A percentile compares a stretch with the other conserved stretches of the same genome.
Evolutionary conservation across 2,113 vertebrate species (phyloP).

Genomic region (Oriolus oriolus): DNA sequence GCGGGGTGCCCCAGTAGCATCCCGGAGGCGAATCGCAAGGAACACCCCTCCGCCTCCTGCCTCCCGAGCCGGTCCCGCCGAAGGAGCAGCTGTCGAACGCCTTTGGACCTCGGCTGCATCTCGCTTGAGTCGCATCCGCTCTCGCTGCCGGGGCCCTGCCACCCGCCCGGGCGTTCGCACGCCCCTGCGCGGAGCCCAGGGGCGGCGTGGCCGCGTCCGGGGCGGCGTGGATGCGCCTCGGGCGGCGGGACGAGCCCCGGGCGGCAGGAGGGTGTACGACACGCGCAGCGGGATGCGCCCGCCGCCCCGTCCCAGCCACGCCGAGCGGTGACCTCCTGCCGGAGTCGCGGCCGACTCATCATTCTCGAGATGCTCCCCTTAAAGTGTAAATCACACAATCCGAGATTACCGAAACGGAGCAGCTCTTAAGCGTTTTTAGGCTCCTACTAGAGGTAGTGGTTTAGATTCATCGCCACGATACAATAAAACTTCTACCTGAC

Average conservation of each 20-base stretch:
- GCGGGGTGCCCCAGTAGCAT: not conserved
- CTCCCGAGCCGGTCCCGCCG: not conserved
- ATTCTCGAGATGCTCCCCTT: not conserved
- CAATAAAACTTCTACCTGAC: not conserved
- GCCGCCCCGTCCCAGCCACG: not conserved
- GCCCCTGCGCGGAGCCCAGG: not conserved
- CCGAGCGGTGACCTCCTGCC: not conserved
- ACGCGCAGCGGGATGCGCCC: not conserved
- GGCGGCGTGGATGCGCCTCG: too few species aligned
- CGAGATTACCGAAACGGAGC: not conserved
- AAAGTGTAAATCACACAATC: fast-evolving
- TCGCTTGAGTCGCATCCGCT: not conserved
- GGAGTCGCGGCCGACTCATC: not conserved
- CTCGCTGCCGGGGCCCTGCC: not conserved
- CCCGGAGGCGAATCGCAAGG: not conserved
- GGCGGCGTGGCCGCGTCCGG: not conserved
- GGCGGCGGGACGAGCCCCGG: not conserved
- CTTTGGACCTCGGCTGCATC: not conserved
- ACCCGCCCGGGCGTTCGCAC: too few species aligned
- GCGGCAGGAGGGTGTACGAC: not conserved
- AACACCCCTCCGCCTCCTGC: not conserved
- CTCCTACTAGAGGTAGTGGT: not conserved
- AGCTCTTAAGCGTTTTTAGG: not conserved
- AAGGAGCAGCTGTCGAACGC: not conserved
- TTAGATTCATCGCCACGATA: not conserved